Percentiles rank a stretch among this genome's conserved stretches.
Conservation (phyloP, 2,113 vertebrate genomes). For the Ciconia maguari region DNA sequence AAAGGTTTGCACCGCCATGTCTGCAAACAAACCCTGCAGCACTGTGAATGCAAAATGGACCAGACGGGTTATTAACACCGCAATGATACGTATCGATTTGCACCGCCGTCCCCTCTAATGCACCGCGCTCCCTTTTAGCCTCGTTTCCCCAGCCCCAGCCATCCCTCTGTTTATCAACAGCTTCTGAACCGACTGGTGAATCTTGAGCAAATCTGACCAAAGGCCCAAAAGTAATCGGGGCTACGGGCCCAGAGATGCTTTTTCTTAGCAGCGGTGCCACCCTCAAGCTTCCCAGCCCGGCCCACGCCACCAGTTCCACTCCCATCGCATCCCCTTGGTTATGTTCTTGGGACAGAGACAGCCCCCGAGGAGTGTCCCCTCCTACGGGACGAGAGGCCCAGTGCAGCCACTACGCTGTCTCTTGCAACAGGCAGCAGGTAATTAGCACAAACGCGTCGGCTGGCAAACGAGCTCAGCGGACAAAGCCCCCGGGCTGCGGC, state of each 20-base stretch:
- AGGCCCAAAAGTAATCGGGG: neutral
- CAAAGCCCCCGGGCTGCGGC: neutral
- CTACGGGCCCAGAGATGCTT: fast-evolving
- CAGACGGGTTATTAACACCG: neutral
- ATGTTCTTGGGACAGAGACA: fast-evolving
- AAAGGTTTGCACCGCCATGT: neutral
- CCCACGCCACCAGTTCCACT: fast-evolving
- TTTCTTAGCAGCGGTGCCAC: neutral
- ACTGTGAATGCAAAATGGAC: neutral
- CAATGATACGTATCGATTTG: neutral
- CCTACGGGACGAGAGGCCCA: neutral
- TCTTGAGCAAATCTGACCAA: fast-evolving
- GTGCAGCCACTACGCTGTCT: fast-evolving
- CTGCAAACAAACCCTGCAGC: neutral
- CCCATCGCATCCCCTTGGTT: neutral
- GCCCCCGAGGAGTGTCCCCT: fast-evolving
- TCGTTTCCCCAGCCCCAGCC: neutral
- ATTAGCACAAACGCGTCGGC: fast-evolving
- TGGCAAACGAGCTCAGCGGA: neutral
- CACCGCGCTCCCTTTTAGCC: fast-evolving
- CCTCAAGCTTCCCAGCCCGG: neutral
- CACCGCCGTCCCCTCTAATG: neutral
- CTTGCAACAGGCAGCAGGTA: neutral
- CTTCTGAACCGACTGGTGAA: neutral
- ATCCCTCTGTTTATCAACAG: neutral